A percentile compares a stretch with the other conserved stretches of the same genome.
Conservation (phyloP, 2,113 vertebrate species). For the Motacilla alba region DNA sequence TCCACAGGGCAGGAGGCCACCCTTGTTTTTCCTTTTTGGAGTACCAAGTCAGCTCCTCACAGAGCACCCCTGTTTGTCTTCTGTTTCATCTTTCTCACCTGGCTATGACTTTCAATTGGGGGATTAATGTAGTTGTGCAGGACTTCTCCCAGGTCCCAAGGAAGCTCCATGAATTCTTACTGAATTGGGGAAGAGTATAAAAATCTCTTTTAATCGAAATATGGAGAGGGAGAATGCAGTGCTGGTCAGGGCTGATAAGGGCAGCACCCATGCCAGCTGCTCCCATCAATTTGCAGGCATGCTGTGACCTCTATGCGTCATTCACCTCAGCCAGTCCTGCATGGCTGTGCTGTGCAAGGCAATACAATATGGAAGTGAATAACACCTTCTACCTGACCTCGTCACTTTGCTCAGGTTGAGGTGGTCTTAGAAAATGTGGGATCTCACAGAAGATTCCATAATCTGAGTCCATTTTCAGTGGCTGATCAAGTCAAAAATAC, state of each 20-base stretch:
- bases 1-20: rapidly evolving
- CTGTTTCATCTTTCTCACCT: background rate
- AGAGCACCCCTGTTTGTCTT: background rate
- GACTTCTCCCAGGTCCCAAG: background rate
- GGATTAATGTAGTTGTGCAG: background rate
- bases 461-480: background rate
- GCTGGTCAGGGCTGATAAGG: background rate
- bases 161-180: background rate
- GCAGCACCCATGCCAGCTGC: no score
- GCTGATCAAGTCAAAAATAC: background rate
- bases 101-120: background rate
- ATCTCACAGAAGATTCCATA: background rate
- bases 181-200: background rate
- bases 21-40: background rate
- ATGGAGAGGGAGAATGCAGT: background rate
- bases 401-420: background rate
- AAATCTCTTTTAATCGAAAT: background rate
- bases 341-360: rapidly evolving
- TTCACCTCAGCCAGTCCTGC: background rate
- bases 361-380: rapidly evolving
- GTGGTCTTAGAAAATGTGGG: background rate
- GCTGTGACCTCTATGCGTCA: background rate
- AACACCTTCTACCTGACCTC: background rate
- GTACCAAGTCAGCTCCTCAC: background rate
- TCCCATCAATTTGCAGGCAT: background rate